These are phyloP conservation scores for Alouatta palliata DNA, from an alignment of 2,113 vertebrate genomes.

Conservation along the genomic window DNA sequence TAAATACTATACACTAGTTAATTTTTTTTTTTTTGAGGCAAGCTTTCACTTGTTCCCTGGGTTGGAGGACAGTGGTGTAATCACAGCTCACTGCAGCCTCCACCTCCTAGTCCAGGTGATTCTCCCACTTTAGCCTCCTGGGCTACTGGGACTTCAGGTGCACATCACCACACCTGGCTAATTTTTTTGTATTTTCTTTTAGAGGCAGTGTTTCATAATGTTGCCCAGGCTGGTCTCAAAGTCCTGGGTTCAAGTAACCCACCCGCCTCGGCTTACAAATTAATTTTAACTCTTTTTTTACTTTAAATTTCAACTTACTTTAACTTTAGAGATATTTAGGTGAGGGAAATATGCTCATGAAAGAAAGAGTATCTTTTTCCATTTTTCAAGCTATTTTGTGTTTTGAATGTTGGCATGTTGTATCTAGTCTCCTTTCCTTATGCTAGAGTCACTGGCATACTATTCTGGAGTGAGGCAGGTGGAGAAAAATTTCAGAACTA, in stretches of 20 bases:
- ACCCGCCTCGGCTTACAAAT: neutral
- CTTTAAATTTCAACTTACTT: slow-evolving; percentile 8
- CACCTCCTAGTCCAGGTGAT: too few species aligned
- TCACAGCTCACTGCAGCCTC: too few species aligned
- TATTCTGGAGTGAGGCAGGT: neutral
- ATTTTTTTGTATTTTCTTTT: too few species aligned
- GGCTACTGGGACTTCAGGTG: too few species aligned
- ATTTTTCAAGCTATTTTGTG: neutral
- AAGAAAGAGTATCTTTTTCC: neutral
- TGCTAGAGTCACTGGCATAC: neutral
- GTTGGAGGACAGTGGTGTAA: too few species aligned
- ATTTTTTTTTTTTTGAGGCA: neutral
- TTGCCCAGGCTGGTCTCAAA: too few species aligned
- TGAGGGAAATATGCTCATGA: neutral
- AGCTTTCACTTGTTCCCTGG: too few species aligned
- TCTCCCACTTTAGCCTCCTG: too few species aligned
- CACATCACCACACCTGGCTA: too few species aligned
- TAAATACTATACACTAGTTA: neutral
- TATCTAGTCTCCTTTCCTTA: neutral
- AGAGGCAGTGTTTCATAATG: too few species aligned
- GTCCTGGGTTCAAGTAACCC: too few species aligned
- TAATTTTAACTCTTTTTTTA: neutral
- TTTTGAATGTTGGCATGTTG: neutral
- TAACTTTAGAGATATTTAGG: neutral
- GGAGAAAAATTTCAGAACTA: neutral